These are phyloP conservation scores for Tenualosa thibaudeaui DNA, from an alignment of 2,797 vertebrate genomes.

Conservation along the genomic window DNA sequence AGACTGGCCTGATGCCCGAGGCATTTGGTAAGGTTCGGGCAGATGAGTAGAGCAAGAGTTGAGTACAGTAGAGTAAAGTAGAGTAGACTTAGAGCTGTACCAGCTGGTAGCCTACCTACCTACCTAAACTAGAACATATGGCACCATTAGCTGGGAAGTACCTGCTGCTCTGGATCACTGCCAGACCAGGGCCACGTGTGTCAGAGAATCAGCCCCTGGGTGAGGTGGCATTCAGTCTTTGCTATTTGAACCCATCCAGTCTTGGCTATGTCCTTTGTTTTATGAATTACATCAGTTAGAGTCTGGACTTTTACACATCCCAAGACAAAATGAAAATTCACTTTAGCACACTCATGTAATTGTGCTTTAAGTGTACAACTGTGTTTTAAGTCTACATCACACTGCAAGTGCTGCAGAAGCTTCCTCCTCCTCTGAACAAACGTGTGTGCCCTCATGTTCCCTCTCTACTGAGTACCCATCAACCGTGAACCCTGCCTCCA, in stretches of 20 bases:
- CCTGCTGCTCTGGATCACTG: neutral
- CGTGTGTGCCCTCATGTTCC: neutral
- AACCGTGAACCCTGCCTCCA: neutral
- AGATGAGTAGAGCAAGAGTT: constrained; percentile 1
- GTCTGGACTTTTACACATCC: too few species aligned
- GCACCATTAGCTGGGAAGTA: neutral
- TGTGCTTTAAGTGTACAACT: too few species aligned
- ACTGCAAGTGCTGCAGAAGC: neutral
- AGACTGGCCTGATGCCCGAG: constrained; percentile 89
- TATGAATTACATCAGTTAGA: too few species aligned
- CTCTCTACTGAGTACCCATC: neutral
- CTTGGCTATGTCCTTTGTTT: too few species aligned
- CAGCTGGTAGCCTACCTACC: neutral
- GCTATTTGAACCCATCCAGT: too few species aligned
- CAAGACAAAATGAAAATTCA: too few species aligned
- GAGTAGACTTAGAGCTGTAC: neutral
- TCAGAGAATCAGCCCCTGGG: neutral
- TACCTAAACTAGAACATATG: neutral
- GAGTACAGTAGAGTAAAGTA: neutral
- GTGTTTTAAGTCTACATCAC: too few species aligned
- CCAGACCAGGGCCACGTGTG: neutral
- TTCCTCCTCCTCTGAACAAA: neutral
- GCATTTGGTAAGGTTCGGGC: constrained; percentile 53
- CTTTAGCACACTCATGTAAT: too few species aligned
- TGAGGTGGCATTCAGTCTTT: too few species aligned